Evolutionary conservation across 2,797 vertebrate species (phyloP), one percentile per base, ranked within the genome.

Genomic region (Falco rusticolus): DNA sequence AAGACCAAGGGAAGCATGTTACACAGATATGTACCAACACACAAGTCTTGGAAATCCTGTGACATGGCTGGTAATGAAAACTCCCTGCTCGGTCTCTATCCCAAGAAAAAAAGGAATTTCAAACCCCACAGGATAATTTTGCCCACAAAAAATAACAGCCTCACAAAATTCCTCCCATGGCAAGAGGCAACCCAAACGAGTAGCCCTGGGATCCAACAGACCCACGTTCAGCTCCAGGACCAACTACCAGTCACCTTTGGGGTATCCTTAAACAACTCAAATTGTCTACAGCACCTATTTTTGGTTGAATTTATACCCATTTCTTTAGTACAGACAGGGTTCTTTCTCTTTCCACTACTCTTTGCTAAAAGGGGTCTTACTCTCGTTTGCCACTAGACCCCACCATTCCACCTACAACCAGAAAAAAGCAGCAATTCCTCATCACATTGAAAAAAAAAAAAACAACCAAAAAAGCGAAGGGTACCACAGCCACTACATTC

Each of bases 201-300:
- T 14, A 60, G 47, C 41, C 1, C 1, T 2, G 37, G 53, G 41
- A 89, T 60, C 26, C 61, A 72, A 54, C 13, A 82, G 47, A 82
- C 6, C 7, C 28, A 4, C 0, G 2, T 22, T 70, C 63, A 63
- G 11, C 45, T 39, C 47, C 63, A 28, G 43, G 28, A 61, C 11
- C 29, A 9, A n/a, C 34, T n/a, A 54, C 8, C 0, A 0, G 26
- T 33, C 63, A 54, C 43, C 20, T 57, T 68, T 29, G 0, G 0
- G 14, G 19, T 33, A 31, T 4, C 13, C 71, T 71, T 70, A 84
- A 93, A 25, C 66, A 80, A 39, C 57, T 29, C 70, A 39, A 29
- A 69, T 37, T 29, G 41, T 48, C 57, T 47, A 69, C 16, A 65
- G 29, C 28, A 88, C 14, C 20, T 39, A 19, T 43, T 21, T 51